Evolutionary conservation across 2,888 invertebrate genomes (phyloP).

Genomic region (Sturmia bella): DNA sequence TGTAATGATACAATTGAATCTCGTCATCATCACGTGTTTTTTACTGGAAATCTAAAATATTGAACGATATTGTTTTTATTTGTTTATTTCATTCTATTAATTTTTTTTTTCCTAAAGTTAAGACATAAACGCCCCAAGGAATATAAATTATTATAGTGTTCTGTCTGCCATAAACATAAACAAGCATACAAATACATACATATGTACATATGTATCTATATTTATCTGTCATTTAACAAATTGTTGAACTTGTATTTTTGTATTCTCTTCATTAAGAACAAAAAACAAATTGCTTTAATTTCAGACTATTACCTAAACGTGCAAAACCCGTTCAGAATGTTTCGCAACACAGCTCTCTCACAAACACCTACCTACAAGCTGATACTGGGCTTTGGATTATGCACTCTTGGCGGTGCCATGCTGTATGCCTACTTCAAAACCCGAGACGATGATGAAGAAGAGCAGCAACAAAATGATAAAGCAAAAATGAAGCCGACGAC

Average conservation of each 20-base stretch:
- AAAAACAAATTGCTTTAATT: slow-evolving; percentile 30
- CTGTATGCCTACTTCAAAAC: slow-evolving; percentile 87
- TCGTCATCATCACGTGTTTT: slow-evolving; percentile 62
- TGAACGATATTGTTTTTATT: slow-evolving; percentile 13
- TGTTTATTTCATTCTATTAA: slow-evolving; percentile 5
- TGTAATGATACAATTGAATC: slow-evolving; percentile 48
- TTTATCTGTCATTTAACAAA: not conserved
- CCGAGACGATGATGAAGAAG: slow-evolving; percentile 83
- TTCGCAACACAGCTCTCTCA: slow-evolving; percentile 75
- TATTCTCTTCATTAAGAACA: not conserved
- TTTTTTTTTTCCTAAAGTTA: slow-evolving; percentile 23
- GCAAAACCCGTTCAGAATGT: slow-evolving; percentile 73
- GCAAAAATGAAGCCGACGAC: slow-evolving; percentile 4
- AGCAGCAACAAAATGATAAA: slow-evolving; percentile 45
- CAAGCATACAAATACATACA: not conserved
- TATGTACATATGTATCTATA: not conserved
- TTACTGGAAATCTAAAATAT: not conserved
- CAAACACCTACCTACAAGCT: slow-evolving; percentile 83
- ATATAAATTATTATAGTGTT: not conserved
- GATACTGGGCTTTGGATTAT: slow-evolving; percentile 86
- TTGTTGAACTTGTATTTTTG: slow-evolving; percentile 11
- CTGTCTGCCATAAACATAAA: too few species aligned
- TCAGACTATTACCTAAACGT: slow-evolving; percentile 49
- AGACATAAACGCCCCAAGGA: slow-evolving; percentile 30
- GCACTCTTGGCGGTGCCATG: slow-evolving; percentile 87